These are phyloP conservation scores for Oryzias celebensis DNA, from an alignment of 2,113 vertebrate genomes.

Conservation along the genomic window DNA sequence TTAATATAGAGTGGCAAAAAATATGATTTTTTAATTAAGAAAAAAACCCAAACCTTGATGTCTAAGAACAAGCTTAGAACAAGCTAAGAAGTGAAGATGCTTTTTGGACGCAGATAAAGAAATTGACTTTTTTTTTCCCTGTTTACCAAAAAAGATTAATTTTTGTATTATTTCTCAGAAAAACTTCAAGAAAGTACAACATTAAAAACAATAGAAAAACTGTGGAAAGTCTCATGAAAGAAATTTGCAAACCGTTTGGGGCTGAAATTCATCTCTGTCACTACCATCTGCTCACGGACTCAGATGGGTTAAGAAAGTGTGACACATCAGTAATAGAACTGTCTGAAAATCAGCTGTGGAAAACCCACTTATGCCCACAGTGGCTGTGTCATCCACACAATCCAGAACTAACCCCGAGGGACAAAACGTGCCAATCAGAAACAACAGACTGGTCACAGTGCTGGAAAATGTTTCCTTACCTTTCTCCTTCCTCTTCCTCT, in stretches of 20 bases:
- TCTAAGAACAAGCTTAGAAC: too few relatives aligned
- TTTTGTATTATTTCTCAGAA: too few relatives aligned
- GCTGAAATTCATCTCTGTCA: not conserved
- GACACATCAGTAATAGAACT: conserved; percentile 60
- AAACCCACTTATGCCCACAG: conserved; percentile 34
- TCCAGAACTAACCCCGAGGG: conserved; percentile 39
- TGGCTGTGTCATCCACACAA: conserved; percentile 40
- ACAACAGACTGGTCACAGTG: conserved; percentile 48
- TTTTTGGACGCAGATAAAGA: too few relatives aligned
- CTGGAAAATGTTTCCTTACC: conserved; percentile 45
- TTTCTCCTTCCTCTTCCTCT: conserved; percentile 20
- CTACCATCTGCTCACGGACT: conserved; percentile 2
- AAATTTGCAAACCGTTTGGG: conserved; percentile 4
- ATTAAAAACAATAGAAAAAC: too few relatives aligned
- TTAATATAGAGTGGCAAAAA: too few relatives aligned
- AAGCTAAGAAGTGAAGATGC: too few relatives aligned
- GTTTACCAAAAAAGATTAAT: too few relatives aligned
- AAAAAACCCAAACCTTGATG: too few relatives aligned
- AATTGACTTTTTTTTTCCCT: too few relatives aligned
- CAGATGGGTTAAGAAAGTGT: conserved; percentile 33
- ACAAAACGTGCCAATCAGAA: conserved; percentile 63
- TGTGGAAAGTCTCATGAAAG: not conserved
- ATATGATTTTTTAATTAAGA: too few relatives aligned
- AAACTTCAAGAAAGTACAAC: not conserved
- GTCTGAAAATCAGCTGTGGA: conserved; percentile 37